Evolutionary conservation across 2,888 invertebrate species (phyloP).

Genomic region (Aphodius granarius): DNA sequence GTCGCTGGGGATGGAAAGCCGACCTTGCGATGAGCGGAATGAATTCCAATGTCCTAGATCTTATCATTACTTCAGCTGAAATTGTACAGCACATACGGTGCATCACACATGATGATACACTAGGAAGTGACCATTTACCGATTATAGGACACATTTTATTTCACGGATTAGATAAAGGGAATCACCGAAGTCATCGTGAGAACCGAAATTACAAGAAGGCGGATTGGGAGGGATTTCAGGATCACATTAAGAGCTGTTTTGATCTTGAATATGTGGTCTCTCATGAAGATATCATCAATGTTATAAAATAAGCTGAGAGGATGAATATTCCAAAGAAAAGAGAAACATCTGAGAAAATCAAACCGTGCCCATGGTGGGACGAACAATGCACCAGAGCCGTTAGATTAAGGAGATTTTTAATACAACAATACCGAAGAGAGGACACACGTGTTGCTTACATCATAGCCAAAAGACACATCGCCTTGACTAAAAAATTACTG

Average conservation of each 20-base stretch:
- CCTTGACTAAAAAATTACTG: background rate
- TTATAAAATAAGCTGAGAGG: background rate
- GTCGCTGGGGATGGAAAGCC: background rate
- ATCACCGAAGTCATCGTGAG: too few relatives aligned
- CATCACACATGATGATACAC: too few relatives aligned
- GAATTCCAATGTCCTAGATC: background rate
- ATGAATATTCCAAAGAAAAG: background rate
- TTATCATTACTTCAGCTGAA: background rate
- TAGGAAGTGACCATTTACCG: too few relatives aligned
- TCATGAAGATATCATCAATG: too few relatives aligned
- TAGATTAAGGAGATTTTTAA: background rate
- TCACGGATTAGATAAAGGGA: background rate
- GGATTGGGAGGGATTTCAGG: too few relatives aligned
- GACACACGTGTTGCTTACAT: background rate
- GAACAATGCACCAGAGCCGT: background rate
- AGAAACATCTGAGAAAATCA: background rate
- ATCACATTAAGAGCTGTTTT: too few relatives aligned
- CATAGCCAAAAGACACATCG: background rate
- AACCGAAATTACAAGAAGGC: too few relatives aligned
- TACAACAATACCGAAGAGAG: background rate
- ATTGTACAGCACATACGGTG: background rate
- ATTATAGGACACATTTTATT: too few relatives aligned
- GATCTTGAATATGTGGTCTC: too few relatives aligned
- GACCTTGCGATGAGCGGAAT: background rate
- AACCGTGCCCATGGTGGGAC: background rate